A percentile compares a stretch with the other conserved stretches of the same genome.
phyloP scores from a whole-genome alignment of 2,888 invertebrate genomes.

The Leptinotarsa haldemani region DNA sequence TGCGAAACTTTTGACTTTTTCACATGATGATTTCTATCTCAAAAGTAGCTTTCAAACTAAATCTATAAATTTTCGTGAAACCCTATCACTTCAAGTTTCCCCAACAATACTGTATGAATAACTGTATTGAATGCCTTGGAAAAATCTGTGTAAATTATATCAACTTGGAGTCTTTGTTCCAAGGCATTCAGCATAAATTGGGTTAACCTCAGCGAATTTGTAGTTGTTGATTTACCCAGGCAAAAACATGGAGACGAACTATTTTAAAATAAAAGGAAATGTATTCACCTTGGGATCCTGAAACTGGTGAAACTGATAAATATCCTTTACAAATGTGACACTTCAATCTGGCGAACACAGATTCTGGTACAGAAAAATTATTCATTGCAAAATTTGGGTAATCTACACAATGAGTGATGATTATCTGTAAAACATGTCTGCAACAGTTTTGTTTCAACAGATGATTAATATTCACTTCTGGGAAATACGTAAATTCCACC shows the following conservation, averaged over 20 bases:
- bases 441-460: too few relatives aligned
- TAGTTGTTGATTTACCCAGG: slow-evolving; percentile 11
- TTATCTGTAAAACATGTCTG: too few relatives aligned
- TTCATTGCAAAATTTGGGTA: neutral
- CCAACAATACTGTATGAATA: neutral
- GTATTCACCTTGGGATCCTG: slow-evolving; percentile 7
- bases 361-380: slow-evolving; percentile 2
- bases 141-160: neutral
- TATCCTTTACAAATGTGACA: slow-evolving; percentile 1
- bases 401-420: too few relatives aligned
- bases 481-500: too few relatives aligned
- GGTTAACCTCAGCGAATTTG: neutral
- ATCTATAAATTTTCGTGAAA: neutral
- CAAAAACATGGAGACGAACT: too few relatives aligned
- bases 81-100: slow-evolving; percentile 1
- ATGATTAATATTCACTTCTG: too few relatives aligned
- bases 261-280: too few relatives aligned
- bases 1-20: neutral
- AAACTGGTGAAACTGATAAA: slow-evolving; percentile 8
- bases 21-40: slow-evolving; percentile 7
- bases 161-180: neutral
- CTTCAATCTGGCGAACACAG: slow-evolving; percentile 7
- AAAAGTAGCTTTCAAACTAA: neutral
- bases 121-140: neutral
- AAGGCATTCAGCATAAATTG: neutral